phyloP scores from a whole-genome alignment of 1,140 invertebrate genomes.

The Neoseiulus cucumeris region DNA sequence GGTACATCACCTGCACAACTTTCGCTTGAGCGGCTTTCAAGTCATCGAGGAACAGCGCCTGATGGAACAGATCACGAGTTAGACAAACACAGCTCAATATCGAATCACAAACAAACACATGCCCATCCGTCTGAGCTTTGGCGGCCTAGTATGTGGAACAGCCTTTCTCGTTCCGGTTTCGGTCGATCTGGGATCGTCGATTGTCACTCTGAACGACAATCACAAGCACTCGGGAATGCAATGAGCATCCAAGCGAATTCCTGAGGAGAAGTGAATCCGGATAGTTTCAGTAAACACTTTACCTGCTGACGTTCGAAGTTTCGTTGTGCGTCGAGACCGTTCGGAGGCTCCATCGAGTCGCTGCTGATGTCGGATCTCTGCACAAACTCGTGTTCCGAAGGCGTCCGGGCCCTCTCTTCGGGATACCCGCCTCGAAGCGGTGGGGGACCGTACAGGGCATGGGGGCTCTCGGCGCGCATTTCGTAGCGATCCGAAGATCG shows the following conservation, averaged over 20 bases:
- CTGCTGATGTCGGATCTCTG: conserved; percentile 44
- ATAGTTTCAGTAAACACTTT: background rate
- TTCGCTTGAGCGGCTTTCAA: conserved; percentile 38
- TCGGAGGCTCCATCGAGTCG: conserved; percentile 45
- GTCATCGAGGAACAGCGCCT: conserved; percentile 24
- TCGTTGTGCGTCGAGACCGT: conserved; percentile 29
- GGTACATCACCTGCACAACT: conserved; percentile 80
- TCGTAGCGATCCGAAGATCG: background rate
- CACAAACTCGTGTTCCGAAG: conserved; percentile 25
- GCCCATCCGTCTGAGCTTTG: no score
- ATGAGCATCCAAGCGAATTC: no score
- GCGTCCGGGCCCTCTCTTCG: conserved; percentile 11
- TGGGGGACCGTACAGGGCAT: background rate
- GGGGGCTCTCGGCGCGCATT: background rate
- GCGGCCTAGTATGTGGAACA: no score
- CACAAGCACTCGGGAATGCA: no score
- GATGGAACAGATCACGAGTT: conserved; percentile 2
- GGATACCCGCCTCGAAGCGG: conserved; percentile 10
- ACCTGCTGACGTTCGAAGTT: conserved; percentile 31
- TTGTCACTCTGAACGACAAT: no score
- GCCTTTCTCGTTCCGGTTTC: no score
- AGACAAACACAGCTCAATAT: no score
- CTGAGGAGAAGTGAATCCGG: no score
- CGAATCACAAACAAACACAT: no score
- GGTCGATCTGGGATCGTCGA: no score